phyloP scores from a whole-genome alignment of 2,888 invertebrate genomes.

The Napeogenes inachia region DNA sequence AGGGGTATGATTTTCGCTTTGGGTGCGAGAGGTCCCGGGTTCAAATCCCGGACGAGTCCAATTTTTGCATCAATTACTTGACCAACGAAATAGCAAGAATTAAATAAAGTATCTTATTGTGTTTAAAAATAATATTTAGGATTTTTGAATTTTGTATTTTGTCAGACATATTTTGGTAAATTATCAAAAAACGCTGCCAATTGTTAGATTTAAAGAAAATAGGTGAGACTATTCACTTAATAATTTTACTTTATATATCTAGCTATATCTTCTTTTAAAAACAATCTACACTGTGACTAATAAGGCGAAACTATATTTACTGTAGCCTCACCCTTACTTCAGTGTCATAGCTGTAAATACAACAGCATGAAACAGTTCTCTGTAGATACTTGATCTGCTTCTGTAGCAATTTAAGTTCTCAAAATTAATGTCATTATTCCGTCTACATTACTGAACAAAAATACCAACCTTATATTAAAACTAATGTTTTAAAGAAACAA shows the following conservation, averaged over 20 bases:
- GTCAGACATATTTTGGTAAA: too few relatives aligned
- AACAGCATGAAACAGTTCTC: conserved; percentile 49
- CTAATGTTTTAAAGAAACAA: conserved; percentile 29
- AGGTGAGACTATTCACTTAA: too few relatives aligned
- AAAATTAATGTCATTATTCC: not conserved
- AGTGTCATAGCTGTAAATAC: conserved; percentile 46
- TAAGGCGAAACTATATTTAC: not conserved
- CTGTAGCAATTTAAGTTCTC: conserved; percentile 4
- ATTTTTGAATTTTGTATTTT: too few relatives aligned
- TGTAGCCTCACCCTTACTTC: conserved; percentile 12
- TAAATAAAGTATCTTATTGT: too few relatives aligned
- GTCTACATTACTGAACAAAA: not conserved
- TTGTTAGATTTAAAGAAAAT: too few relatives aligned
- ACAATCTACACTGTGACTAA: not conserved
- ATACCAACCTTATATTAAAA: not conserved
- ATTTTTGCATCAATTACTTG: conserved; percentile 29
- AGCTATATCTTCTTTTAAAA: too few relatives aligned
- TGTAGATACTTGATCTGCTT: conserved; percentile 52
- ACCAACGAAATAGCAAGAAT: too few relatives aligned
- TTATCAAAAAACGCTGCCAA: too few relatives aligned
- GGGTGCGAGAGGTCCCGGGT: conserved; percentile 80
- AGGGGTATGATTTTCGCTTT: conserved; percentile 79
- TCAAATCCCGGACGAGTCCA: conserved; percentile 79
- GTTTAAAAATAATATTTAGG: not conserved
- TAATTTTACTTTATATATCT: too few relatives aligned